phyloP scores from a whole-genome alignment of 2,797 vertebrate genomes.

The Hippoglossus hippoglossus region DNA sequence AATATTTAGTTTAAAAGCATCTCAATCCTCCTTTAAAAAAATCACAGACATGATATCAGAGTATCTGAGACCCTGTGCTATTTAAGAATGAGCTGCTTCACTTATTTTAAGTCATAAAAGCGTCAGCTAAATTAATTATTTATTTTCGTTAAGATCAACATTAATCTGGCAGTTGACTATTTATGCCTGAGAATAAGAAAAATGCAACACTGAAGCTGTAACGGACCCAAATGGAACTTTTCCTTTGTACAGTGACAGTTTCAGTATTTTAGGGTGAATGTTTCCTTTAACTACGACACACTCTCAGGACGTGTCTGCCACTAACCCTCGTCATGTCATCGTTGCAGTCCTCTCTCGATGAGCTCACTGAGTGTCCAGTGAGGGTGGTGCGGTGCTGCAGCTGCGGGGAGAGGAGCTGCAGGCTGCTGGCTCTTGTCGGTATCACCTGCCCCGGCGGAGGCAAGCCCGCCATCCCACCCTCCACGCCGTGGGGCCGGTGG shows the following conservation, averaged over 20 bases:
- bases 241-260: neutral
- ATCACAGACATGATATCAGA: too few relatives aligned
- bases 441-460: conserved; percentile 89
- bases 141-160: neutral
- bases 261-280: conserved; percentile 24
- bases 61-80: too few relatives aligned
- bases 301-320: conserved; percentile 37
- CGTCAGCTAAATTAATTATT: too few relatives aligned
- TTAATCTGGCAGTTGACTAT: neutral
- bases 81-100: too few relatives aligned
- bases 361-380: conserved; percentile 88
- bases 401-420: conserved; percentile 97
- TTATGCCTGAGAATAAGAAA: neutral
- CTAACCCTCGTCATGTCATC: conserved; percentile 89
- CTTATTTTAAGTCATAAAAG: too few relatives aligned
- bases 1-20: neutral
- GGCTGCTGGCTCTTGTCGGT: conserved; percentile 96
- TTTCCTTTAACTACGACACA: conserved; percentile 22
- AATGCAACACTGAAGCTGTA: too few relatives aligned
- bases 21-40: too few relatives aligned
- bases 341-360: conserved; percentile 90
- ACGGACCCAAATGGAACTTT: too few relatives aligned
- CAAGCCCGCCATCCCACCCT: conserved; percentile 77
- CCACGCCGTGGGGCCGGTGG: conserved; percentile 88
- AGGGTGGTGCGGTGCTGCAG: conserved; percentile 91